These are phyloP conservation scores for Lanius ludovicianus DNA, from an alignment of 2,113 vertebrate genomes.

Conservation along the genomic window DNA sequence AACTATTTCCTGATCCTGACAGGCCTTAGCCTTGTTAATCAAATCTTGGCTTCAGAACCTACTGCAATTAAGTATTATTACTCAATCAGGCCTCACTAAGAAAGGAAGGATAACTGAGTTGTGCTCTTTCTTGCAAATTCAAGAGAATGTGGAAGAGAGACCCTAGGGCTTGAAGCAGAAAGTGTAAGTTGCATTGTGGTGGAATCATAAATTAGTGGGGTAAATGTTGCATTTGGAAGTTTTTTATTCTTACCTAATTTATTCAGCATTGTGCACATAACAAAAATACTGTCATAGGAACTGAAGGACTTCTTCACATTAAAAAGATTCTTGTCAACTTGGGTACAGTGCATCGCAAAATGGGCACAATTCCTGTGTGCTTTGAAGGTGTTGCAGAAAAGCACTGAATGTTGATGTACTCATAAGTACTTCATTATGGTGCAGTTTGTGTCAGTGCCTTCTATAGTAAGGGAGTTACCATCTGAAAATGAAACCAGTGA, in stretches of 20 bases:
- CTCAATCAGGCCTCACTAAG: neutral
- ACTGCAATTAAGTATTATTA: neutral
- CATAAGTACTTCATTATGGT: neutral
- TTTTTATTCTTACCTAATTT: neutral
- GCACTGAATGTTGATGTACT: neutral
- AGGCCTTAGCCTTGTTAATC: neutral
- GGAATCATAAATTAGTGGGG: neutral
- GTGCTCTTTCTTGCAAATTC: neutral
- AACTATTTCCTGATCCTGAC: neutral
- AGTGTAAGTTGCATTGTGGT: accelerated
- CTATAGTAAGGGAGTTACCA: neutral
- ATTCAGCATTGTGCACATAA: accelerated
- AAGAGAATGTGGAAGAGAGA: accelerated
- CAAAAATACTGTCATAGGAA: neutral
- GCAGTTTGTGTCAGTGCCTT: neutral
- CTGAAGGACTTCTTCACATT: neutral
- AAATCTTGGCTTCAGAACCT: neutral
- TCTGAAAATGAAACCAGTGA: neutral
- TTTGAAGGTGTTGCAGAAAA: neutral
- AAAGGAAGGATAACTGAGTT: neutral
- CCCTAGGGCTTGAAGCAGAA: neutral
- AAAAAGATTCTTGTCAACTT: neutral
- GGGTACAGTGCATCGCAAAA: neutral
- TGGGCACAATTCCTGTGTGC: neutral
- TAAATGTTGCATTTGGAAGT: neutral